phyloP scores from a whole-genome alignment of 2,888 invertebrate genomes.

The Lottia gigantea region DNA sequence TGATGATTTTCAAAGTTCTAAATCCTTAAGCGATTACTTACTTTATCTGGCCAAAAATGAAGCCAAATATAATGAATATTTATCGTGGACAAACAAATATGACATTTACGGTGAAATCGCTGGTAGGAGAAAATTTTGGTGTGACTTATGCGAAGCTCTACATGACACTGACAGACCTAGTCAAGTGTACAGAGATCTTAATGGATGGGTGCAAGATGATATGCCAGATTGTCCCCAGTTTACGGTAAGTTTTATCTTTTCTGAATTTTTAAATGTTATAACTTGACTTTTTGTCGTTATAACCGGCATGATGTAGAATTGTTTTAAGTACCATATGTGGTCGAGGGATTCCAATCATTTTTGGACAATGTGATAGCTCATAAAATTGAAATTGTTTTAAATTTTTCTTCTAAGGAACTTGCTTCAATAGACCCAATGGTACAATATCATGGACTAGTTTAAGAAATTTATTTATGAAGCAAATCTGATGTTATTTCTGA shows the following conservation, averaged over 20 bases:
- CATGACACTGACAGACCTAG: constrained; percentile 34
- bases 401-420: too few relatives aligned
- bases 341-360: too few relatives aligned
- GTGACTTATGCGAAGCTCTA: constrained; percentile 45
- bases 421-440: too few relatives aligned
- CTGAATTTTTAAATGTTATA: neutral
- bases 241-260: constrained; percentile 12
- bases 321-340: too few relatives aligned
- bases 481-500: too few relatives aligned
- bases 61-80: constrained; percentile 45
- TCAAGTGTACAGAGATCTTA: constrained; percentile 36
- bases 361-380: too few relatives aligned
- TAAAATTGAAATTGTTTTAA: too few relatives aligned
- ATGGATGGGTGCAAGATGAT: constrained; percentile 38
- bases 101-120: constrained; percentile 35
- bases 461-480: too few relatives aligned
- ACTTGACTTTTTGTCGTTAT: neutral
- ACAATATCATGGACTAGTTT: too few relatives aligned
- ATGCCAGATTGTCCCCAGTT: constrained; percentile 16
- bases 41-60: constrained; percentile 36
- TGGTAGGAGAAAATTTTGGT: constrained; percentile 34
- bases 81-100: constrained; percentile 39
- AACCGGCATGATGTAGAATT: too few relatives aligned
- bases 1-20: constrained; percentile 35
- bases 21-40: constrained; percentile 34